Base-by-base conservation (phyloP, 2,888 invertebrate species). In the Cynaeus angustus region DNA sequence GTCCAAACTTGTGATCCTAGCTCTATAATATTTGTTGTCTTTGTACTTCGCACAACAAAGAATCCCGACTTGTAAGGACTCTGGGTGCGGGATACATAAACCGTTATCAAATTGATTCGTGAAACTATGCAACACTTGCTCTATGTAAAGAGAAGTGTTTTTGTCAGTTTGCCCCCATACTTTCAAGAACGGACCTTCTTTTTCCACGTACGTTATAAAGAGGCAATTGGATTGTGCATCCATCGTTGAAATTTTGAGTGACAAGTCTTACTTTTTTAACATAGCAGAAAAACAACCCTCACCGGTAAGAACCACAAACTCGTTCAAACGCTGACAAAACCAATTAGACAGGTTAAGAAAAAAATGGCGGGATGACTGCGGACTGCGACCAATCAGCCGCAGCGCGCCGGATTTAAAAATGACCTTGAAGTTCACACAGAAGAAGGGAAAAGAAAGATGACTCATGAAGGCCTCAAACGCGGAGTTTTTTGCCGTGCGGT, bases 151-250 rank as follows among this genome's bases (percentile, higher is more conserved):
- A 0, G 89, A 87, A 45, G 88, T 83, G 70, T 86, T 85, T 76
- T 89, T 88, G 77, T 91, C 90, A 0, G 87, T 85, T 83, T 94
- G 94, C 26, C 92, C 94, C 86, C 90, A 92, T 80, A 94, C 86
- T 85, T 89, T 91, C 69, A 94, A 84, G 80, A 91, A 91, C 67
- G 89, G 89, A 28, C 91, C 90, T 70, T 91, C 90, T 56, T 89
- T 88, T 79, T 92, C 92, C 72, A 93, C 88, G 85, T 90, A 89
- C 71, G 92, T 92, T 78, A 92, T 88, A 67, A 80, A 84, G 52
- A 83, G 70, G 9, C 61, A 48, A 26, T 61, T 61, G 21, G 48
- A 13, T 38, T 0, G 38, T 4, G 38, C n/a, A 8, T 37, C 50
- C 61, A 61, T 61, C n/a, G 21, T 26, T 14, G 14, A 8, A 5